These are phyloP conservation scores for Apotomis turbidana DNA, from an alignment of 2,888 invertebrate species.

Conservation along the genomic window DNA sequence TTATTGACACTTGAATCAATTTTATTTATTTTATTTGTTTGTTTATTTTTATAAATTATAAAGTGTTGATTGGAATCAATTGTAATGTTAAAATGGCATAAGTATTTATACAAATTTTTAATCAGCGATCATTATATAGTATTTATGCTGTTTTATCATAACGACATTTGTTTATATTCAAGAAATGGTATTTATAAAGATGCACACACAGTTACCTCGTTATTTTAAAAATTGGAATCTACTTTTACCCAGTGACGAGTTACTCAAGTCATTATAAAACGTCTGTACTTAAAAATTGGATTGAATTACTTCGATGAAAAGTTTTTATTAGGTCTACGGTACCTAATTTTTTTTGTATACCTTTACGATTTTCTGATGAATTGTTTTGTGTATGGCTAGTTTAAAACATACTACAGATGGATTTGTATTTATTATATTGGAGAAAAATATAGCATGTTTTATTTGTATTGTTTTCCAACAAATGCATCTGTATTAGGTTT, in stretches of 20 bases:
- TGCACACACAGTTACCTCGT: constrained; percentile 32
- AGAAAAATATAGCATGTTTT: constrained; percentile 34
- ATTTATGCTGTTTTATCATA: neutral
- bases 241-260: constrained; percentile 35
- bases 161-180: constrained; percentile 1
- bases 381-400: constrained; percentile 19
- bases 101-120: constrained; percentile 1
- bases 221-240: constrained; percentile 1
- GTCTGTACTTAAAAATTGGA: constrained; percentile 15
- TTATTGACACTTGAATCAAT: neutral
- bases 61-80: constrained; percentile 3
- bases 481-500: constrained; percentile 19
- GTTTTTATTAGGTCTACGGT: neutral
- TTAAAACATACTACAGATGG: constrained; percentile 16
- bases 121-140: neutral
- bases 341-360: constrained; percentile 10
- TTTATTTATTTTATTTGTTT: constrained; percentile 32
- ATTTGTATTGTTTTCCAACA: constrained; percentile 24
- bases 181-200: neutral
- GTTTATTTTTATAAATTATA: constrained; percentile 26
- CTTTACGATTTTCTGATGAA: constrained; percentile 10
- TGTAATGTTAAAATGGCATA: constrained; percentile 1
- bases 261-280: constrained; percentile 15
- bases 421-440: constrained; percentile 24
- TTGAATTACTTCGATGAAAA: neutral